These are phyloP conservation scores for Caradrina clavipalpis DNA, from an alignment of 2,888 invertebrate genomes.

Conservation along the genomic window DNA sequence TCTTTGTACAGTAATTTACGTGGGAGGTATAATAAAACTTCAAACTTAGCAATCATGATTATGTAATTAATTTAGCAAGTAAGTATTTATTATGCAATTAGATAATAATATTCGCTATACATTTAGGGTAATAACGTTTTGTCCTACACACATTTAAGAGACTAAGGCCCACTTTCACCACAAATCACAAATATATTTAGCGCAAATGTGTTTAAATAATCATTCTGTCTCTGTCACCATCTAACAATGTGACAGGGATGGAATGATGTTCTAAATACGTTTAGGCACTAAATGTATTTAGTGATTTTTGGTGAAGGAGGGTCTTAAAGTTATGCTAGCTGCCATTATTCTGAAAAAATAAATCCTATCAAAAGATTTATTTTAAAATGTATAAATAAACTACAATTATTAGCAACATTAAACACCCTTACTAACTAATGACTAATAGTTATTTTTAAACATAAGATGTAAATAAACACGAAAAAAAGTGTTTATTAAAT, in stretches of 20 bases:
- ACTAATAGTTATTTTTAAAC: constrained; percentile 11
- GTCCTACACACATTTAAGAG: background rate
- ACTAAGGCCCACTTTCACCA: no score
- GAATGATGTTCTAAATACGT: no score
- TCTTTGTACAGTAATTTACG: no score
- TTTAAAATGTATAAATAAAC: background rate
- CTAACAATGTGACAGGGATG: no score
- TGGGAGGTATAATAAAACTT: constrained; percentile 22
- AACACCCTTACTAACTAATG: constrained; percentile 21
- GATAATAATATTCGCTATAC: constrained; percentile 8
- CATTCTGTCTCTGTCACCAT: no score
- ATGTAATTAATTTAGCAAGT: constrained; percentile 16
- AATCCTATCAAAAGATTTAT: background rate
- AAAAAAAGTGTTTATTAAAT: background rate
- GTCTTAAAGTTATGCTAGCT: background rate
- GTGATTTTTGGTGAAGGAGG: no score
- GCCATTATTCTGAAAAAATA: constrained; percentile 3
- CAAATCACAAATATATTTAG: no score
- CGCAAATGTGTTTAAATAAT: no score
- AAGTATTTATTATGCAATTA: constrained; percentile 2
- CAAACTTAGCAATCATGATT: constrained; percentile 11
- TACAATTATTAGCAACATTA: background rate
- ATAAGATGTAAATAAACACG: constrained; percentile 3
- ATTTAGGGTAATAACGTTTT: background rate
- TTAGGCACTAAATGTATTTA: no score